phyloP scores from a whole-genome alignment of 2,113 vertebrate species.

The Propithecus coquereli region DNA sequence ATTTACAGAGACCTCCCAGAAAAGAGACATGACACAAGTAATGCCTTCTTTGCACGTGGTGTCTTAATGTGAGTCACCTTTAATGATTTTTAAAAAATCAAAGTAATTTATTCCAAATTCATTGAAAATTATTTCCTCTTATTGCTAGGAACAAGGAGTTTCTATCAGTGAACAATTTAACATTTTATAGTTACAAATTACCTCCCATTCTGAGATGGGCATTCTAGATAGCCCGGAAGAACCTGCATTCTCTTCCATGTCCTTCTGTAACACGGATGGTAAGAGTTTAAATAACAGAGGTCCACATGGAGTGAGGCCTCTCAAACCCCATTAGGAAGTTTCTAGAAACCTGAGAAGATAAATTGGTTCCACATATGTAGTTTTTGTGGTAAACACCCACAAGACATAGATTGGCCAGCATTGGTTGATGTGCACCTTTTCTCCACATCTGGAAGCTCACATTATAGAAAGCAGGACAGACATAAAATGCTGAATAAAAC shows the following conservation, averaged over 20 bases:
- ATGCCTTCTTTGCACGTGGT: neutral
- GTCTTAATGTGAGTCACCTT: neutral
- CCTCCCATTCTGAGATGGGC: neutral
- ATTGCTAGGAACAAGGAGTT: neutral
- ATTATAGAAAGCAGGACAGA: neutral
- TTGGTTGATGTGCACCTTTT: neutral
- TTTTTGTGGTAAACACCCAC: neutral
- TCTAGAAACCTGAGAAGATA: neutral
- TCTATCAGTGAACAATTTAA: neutral
- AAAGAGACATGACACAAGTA: neutral
- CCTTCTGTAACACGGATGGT: accelerated
- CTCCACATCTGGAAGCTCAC: neutral
- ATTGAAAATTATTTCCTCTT: neutral
- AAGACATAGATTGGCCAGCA: accelerated
- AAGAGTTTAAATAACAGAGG: neutral
- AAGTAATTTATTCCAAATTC: neutral
- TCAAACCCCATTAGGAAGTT: neutral
- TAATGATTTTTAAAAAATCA: neutral
- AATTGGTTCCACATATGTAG: neutral
- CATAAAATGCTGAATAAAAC: neutral
- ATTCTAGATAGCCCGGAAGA: neutral
- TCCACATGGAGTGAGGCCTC: accelerated
- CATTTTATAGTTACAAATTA: neutral
- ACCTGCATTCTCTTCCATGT: neutral
- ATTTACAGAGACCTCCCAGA: neutral